phyloP scores from a whole-genome alignment of 1,140 invertebrate species.

The Drosophila pallidifrons region DNA sequence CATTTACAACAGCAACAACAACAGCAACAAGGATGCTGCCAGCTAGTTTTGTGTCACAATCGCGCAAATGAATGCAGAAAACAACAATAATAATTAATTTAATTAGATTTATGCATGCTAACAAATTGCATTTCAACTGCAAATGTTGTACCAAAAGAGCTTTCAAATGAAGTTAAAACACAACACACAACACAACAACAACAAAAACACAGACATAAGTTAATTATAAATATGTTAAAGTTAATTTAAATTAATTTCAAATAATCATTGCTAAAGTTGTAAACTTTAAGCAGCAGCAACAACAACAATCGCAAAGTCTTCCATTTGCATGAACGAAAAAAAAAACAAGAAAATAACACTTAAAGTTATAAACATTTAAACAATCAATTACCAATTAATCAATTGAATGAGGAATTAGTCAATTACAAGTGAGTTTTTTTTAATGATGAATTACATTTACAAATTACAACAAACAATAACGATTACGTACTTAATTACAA shows the following conservation, averaged over 20 bases:
- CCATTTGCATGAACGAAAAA: conserved; percentile 62
- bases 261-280: conserved; percentile 70
- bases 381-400: conserved; percentile 31
- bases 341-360: conserved; percentile 1
- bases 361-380: conserved; percentile 33
- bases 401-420: conserved; percentile 68
- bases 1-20: conserved; percentile 24
- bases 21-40: conserved; percentile 53
- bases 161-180: conserved; percentile 52
- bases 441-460: conserved; percentile 20
- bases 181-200: not conserved
- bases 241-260: conserved; percentile 42
- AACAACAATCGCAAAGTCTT: conserved; percentile 81
- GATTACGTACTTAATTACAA: conserved; percentile 69
- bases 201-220: conserved; percentile 22
- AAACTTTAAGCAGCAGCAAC: conserved; percentile 50
- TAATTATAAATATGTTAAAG: conserved; percentile 24
- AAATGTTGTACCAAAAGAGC: conserved; percentile 80
- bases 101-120: conserved; percentile 44
- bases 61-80: conserved; percentile 1
- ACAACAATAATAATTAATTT: conserved; percentile 6
- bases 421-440: conserved; percentile 58
- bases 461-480: conserved; percentile 17
- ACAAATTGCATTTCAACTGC: conserved; percentile 77
- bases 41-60: conserved; percentile 62